Conservation (phyloP, 2,113 vertebrate species). For the Anarhynchus alexandrinus region DNA sequence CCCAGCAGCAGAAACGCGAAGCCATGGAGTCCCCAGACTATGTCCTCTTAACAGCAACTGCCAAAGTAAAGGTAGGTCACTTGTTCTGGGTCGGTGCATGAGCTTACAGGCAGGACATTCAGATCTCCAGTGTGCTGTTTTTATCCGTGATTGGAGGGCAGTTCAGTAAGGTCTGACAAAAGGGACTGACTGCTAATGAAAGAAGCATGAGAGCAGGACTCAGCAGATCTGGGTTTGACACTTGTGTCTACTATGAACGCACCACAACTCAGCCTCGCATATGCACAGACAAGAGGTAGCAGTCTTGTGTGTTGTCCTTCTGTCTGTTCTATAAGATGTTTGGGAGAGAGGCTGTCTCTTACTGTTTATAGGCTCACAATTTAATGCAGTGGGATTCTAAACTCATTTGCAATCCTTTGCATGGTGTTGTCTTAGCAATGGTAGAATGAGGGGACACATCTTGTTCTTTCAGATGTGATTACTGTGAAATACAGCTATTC, state of each 20-base stretch:
- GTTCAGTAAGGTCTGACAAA: background rate
- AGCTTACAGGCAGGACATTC: background rate
- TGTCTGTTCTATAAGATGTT: background rate
- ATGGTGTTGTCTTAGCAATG: background rate
- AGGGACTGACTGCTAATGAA: background rate
- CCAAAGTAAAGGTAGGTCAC: conserved; percentile 90
- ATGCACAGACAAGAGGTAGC: background rate
- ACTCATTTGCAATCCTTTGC: background rate
- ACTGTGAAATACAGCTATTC: background rate
- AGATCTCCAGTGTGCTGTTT: background rate
- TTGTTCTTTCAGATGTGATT: background rate
- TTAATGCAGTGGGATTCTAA: background rate
- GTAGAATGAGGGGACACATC: background rate
- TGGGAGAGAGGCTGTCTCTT: background rate
- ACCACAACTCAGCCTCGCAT: background rate
- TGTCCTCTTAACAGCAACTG: conserved; percentile 88
- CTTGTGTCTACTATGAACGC: background rate
- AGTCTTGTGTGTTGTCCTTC: background rate
- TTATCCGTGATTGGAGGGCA: fast-evolving
- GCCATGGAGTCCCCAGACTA: conserved; percentile 92
- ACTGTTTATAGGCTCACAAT: background rate
- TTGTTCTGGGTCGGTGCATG: fast-evolving
- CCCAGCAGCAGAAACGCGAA: conserved; percentile 91
- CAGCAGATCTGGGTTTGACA: background rate
- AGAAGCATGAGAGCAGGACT: background rate